Conservation (phyloP, 2,888 invertebrate genomes). For the Noctua fimbriata region DNA sequence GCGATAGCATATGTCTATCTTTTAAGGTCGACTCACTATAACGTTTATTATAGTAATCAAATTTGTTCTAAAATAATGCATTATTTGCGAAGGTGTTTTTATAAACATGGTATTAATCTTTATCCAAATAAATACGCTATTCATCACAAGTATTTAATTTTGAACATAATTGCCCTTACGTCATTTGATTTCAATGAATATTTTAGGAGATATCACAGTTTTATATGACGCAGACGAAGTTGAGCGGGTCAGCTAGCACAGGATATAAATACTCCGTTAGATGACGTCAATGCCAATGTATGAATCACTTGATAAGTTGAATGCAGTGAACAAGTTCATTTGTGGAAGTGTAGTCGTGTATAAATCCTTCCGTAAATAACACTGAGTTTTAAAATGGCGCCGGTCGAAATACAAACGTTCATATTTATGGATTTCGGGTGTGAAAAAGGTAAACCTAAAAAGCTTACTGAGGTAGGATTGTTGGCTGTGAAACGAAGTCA, state of each 20-base stretch:
- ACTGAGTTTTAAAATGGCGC: conserved; percentile 1
- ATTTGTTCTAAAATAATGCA: too few species aligned
- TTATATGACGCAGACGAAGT: too few species aligned
- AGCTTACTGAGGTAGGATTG: not conserved
- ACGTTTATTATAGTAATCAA: too few species aligned
- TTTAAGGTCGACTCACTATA: too few species aligned
- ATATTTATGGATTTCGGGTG: conserved; percentile 11
- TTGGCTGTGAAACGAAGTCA: conserved; percentile 10
- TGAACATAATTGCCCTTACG: too few species aligned
- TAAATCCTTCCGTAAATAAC: not conserved
- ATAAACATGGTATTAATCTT: too few species aligned
- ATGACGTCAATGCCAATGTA: not conserved
- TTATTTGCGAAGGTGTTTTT: too few species aligned
- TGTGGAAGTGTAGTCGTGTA: not conserved
- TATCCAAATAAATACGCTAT: too few species aligned
- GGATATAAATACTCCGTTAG: not conserved
- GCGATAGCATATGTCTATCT: too few species aligned
- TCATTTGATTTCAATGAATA: too few species aligned
- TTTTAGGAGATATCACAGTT: too few species aligned
- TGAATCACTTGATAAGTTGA: not conserved
- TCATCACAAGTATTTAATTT: too few species aligned
- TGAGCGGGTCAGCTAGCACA: not conserved
- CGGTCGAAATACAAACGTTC: conserved; percentile 6
- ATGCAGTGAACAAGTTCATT: not conserved
- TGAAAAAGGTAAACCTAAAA: fast-evolving